phyloP scores from a whole-genome alignment of 2,797 vertebrate species.

The Esox lucius region DNA sequence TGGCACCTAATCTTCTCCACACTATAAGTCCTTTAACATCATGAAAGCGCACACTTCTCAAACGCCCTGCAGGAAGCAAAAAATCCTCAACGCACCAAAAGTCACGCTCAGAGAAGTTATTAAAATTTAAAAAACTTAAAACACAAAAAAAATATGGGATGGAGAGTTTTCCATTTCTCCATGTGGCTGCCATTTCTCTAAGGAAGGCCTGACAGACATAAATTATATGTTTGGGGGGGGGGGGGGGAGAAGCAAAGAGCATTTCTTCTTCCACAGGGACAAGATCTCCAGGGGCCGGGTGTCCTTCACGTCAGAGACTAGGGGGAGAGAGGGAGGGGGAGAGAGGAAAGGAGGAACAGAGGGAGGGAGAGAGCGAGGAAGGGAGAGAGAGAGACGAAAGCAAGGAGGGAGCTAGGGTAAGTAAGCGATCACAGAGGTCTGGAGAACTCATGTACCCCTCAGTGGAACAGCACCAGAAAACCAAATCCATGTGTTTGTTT shows the following conservation, averaged over 20 bases:
- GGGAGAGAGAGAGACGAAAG: constrained; percentile 31
- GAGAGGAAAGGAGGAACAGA: constrained; percentile 25
- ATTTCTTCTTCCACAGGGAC: constrained; percentile 77
- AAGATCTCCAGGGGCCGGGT: constrained; percentile 72
- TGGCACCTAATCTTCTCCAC: constrained; percentile 25
- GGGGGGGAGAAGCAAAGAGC: constrained; percentile 61
- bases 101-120: neutral
- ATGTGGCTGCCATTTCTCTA: constrained; percentile 85
- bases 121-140: constrained; percentile 24
- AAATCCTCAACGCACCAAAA: constrained; percentile 29
- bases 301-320: constrained; percentile 66
- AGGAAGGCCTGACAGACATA: constrained; percentile 69
- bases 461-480: constrained; percentile 47
- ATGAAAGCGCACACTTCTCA: constrained; percentile 26
- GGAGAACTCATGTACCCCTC: constrained; percentile 44
- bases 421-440: constrained; percentile 40
- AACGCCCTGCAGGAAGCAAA: neutral
- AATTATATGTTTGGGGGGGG: constrained; percentile 82
- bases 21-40: constrained; percentile 41
- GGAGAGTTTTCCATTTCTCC: constrained; percentile 49
- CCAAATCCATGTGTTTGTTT: constrained; percentile 49
- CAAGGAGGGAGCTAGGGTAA: constrained; percentile 12
- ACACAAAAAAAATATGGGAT: constrained; percentile 10
- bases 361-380: constrained; percentile 8
- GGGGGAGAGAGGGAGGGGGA: constrained; percentile 5